Evolutionary conservation across 1,140 invertebrate genomes (phyloP).

Genomic region (Meloidogyne hapla): DNA sequence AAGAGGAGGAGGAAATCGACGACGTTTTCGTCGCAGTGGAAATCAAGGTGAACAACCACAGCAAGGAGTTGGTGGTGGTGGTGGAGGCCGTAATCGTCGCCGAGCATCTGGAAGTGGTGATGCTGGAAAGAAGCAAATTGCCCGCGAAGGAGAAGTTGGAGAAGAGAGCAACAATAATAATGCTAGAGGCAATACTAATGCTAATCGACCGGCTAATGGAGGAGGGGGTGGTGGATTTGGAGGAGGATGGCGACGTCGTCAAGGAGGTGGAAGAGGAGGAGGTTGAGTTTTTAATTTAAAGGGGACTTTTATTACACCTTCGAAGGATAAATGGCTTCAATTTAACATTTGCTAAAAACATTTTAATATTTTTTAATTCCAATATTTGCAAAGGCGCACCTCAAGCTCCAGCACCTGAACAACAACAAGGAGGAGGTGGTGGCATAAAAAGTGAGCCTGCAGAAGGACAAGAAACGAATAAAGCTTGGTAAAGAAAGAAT

Average conservation of each 20-base stretch:
- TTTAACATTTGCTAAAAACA: no score
- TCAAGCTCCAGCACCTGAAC: background rate
- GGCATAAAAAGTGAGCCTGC: background rate
- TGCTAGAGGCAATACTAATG: background rate
- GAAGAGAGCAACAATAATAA: background rate
- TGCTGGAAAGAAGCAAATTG: slow-evolving; percentile 7
- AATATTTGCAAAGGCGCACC: background rate
- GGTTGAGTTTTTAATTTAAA: background rate
- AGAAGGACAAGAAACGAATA: background rate
- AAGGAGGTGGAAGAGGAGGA: background rate
- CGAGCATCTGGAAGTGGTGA: slow-evolving; percentile 20
- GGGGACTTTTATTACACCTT: no score
- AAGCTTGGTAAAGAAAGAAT: background rate
- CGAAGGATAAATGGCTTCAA: no score
- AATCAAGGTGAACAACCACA: slow-evolving; percentile 6
- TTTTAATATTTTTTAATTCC: background rate
- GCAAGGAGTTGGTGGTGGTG: slow-evolving; percentile 13
- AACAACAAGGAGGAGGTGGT: background rate
- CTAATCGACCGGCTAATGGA: slow-evolving; percentile 13
- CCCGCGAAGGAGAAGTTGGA: background rate
- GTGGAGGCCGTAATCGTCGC: slow-evolving; percentile 29
- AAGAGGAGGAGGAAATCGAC: background rate
- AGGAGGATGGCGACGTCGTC: background rate
- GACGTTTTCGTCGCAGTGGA: slow-evolving; percentile 3
- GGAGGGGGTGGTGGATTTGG: background rate